Evolutionary conservation across 1,140 invertebrate genomes (phyloP), one percentile per base, ranked within the genome.

Genomic region (Zaprionus gabonicus): DNA sequence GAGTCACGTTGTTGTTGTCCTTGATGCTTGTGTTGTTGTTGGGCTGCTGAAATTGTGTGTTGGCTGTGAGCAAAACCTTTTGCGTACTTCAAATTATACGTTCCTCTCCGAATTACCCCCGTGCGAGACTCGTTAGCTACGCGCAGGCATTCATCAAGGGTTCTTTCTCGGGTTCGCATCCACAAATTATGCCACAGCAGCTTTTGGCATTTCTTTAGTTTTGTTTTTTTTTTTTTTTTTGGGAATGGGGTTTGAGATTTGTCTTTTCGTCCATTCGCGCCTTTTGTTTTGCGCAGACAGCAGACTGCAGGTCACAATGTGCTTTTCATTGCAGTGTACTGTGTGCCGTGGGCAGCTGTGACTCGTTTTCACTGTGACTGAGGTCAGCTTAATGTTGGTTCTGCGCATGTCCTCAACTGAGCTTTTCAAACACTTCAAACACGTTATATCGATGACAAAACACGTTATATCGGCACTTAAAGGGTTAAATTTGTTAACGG

Each of bases 81-180:
- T 36, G 59, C 60, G 73, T 71, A 88, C 83, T 73, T 87, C 74
- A 87, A 87, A 87, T 87, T 88, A 87, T 75, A 83, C 71, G 82
- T 71, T 86, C 38, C 55, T 31, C 25, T 51, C 44, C 75, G 27
- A 10, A 44, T 67, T 38, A 25, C 17, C 31, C 71, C 77, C 64
- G 20, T 81, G 51, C 55, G 23, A 27, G 49, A 7, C 58, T 64
- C 25, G 25, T 71, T 56, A 56, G 66, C 27, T 77, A 77, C 73
- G 81, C 71, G 57, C 38, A 81, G 74, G 78, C 78, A 85, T 81
- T 88, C 74, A 81, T 88, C 81, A 78, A 86, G 83, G 80, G 76
- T 76, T 68, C 60, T 85, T 78, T 60, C 28, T 59, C 46, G 28
- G 75, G 70, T 7, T n/a, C 17, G 41, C 46, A 23, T 55, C 57